Base-by-base conservation (phyloP, 2,797 vertebrate species). In the Gobio occitaniae region DNA sequence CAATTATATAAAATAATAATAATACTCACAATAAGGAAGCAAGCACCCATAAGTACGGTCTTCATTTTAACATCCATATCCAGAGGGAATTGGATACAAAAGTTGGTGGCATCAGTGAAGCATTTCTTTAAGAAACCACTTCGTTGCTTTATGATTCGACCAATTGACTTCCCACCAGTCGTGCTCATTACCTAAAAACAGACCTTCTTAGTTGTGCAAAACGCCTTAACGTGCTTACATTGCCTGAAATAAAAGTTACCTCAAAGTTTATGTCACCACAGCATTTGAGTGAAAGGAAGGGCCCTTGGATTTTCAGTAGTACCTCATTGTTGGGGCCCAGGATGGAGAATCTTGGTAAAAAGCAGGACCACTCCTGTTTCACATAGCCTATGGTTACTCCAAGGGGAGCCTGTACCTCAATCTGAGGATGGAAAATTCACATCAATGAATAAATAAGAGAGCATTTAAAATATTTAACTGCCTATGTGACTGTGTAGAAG, bases 71-170 rank as follows among this genome's bases (percentile, higher is more conserved):
- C 97, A 0, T 98, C 97, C 91, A 98, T 79, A 85, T 97, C 96
- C 88, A 97, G 25, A 0, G 97, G 97, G 90, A 98, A 98, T 92
- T 97, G 96, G 83, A 98, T 95, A 80, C 96, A 96, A 7, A 97
- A 98, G 91, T 97, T 97, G 83, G 97, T 97, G 0, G 96, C 93
- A 72, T 97, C 97, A 0, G 96, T 97, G 91, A 97, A 95, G 71
- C 95, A 93, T 84, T 97, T 96, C 82, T 94, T 96, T 47, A 97
- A n/a, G 2, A 97, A 91, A 11, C 96, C 97, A 0, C 93, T 95
- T 96, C 96, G 97, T 92, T 97, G 96, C 89, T 97, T 97, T 90
- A 96, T 97, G 93, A 98, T 97, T 81, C 95, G 95, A 5, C 97
- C 97, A 9, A 98, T 94, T 0, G 93, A 78, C 0, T 93, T 80